Evolutionary conservation across 2,888 invertebrate species (phyloP), one percentile per base, ranked within the genome.

Genomic region (Nineta flava): DNA sequence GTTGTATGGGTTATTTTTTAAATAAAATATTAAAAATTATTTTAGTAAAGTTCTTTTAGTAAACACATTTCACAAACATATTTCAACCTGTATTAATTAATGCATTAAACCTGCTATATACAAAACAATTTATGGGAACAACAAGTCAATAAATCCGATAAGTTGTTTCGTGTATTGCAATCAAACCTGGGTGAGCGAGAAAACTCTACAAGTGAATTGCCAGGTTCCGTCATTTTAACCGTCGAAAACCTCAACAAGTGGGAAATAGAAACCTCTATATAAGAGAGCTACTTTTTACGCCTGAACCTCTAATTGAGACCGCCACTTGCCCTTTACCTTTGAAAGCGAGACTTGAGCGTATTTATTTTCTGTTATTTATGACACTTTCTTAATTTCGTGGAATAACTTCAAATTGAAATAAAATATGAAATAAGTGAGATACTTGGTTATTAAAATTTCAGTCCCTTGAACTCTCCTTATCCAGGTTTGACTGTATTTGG

Each of bases 1-100:
- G 61, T 64, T 65, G 64, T 65, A 64, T 65, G 65, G 65, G 65
- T 65, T 66, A 65, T 66, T 65, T 66, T 66, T 65, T 62, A 66
- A 65, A 64, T 64, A 66, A 65, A 65, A 63, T 35, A 35, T 35
- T 35, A 47, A 32, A 35, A 34, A 47, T 34, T 44, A 15, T 42
- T 42, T 26, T 3, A 26, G 7, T 26, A 26, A 5, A 5, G 19
- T 19, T 19, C 19, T 6, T n/a, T n/a, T n/a, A 26, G 26, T 26
- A 26, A 26, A 26, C 26, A 26, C 2, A 26, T 26, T 26, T 26
- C n/a, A n/a, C n/a, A n/a, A n/a, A n/a, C n/a, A n/a, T n/a, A n/a
- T n/a, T n/a, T n/a, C n/a, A n/a, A n/a, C n/a, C n/a, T n/a, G n/a
- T n/a, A n/a, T n/a, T n/a, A n/a, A n/a, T n/a, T n/a, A n/a, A n/a